phyloP scores from a whole-genome alignment of 2,888 invertebrate genomes.

The Phengaris arion region DNA sequence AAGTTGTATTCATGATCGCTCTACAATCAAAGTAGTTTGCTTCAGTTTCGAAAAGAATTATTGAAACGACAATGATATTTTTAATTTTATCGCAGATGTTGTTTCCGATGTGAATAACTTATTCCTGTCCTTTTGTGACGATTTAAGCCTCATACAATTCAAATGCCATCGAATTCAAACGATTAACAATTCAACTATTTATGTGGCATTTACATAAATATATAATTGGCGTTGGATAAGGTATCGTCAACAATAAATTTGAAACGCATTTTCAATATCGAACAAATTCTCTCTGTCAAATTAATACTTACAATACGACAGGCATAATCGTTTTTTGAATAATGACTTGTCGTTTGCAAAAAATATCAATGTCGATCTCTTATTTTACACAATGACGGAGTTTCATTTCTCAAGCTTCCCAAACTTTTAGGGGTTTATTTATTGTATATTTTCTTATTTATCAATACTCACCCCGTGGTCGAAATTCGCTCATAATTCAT shows the following conservation, averaged over 20 bases:
- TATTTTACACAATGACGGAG: not conserved
- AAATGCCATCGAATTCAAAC: not conserved
- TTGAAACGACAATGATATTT: not conserved
- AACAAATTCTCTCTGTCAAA: slow-evolving; percentile 1
- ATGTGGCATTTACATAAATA: not conserved
- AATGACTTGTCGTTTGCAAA: slow-evolving; percentile 9
- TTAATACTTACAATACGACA: not conserved
- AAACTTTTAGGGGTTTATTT: not conserved
- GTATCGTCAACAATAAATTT: not conserved
- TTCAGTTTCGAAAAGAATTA: no score
- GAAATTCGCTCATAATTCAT: no score
- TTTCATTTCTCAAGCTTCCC: not conserved
- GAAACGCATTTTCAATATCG: not conserved
- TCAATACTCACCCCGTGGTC: no score
- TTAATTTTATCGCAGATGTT: no score
- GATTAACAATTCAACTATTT: not conserved
- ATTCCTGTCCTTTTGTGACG: not conserved
- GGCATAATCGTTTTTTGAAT: not conserved
- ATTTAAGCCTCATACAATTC: not conserved
- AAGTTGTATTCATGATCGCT: no score
- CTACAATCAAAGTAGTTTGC: no score
- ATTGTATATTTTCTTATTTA: no score
- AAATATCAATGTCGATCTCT: not conserved
- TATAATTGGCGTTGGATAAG: not conserved
- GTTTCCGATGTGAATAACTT: no score